Evolutionary conservation across 2,113 vertebrate genomes (phyloP), one percentile per base, ranked within the genome.

Genomic region (Forbesichthys papilliferus): DNA sequence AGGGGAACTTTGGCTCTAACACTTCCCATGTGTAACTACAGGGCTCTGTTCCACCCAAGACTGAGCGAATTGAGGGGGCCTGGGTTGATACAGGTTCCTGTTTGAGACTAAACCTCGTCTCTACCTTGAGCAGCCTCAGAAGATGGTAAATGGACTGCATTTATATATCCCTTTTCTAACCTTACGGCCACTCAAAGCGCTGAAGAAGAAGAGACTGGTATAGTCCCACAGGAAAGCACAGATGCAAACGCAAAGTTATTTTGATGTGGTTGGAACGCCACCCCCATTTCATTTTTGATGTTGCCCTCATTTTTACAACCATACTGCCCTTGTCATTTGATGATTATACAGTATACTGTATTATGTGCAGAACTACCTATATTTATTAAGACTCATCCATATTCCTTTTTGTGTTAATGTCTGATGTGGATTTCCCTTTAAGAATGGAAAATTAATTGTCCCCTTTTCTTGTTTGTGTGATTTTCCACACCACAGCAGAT

Each of bases 51-150:
- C 27, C 27, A 27, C 27, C 27, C 5, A 33, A 12, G 33, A 51
- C 46, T 10, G 71, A 72, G 81, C 69, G 62, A 42, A 7, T 42
- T 42, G 36, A 42, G 61, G 86, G 73, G 63, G 51, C 64, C 81
- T 71, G 81, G 79, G 87, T 75, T 82, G 86, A 88, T 78, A 82
- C 77, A 80, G 66, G 76, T 69, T 78, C 60, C 79, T 82, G 69
- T 77, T 75, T 76, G 80, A 83, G 73, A 53, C 51, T 48, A 51
- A 71, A 71, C 51, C 73, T 61, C 27, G 27, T 27, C 27, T 27
- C 27, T 63, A 48, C 65, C 66, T 65, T 55, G 55, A 71, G 59
- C 20, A 66, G 77, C 56, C 64, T 78, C 66, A 72, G 69, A 84
- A 10, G 73, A 49, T 9, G 67, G 77, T 33, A 9, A 49, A 9